Base-by-base conservation (phyloP, 37 sponge, comb jelly and placozoan genomes). In the Beroe forskalii region DNA sequence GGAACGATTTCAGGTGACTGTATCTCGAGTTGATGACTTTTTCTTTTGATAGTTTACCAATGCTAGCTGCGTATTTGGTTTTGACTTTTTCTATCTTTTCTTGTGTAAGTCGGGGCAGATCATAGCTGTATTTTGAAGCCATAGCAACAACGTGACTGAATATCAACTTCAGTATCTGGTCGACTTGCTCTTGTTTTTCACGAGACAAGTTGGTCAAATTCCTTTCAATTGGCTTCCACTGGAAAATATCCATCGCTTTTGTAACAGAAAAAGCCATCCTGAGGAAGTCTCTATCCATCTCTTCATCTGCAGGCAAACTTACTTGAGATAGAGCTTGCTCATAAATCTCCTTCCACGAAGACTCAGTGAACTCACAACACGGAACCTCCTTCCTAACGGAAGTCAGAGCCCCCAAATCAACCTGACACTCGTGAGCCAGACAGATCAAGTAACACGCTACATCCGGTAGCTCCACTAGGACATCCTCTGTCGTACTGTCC, bases 401-500 rank as follows among this genome's bases (percentile, higher is more conserved):
- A 37, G 31, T 39, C 6, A 30, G 75, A 8, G 30, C 30, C 35
- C 31, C 75, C 4, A 72, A 4, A 36, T 72, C 39, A 8, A 72
- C 75, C 14, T 72, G 75, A 72, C 75, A 72, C 30, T 72, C 75
- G 8, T 72, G 75, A 35, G 75, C 75, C 20, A 72, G 30, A 72
- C 75, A 38, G 12, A 72, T 72, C 40, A 72, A 20, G 40, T 72
- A 72, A 72, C 75, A 36, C 9, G 35, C 31, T 39, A 72, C 75
- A 72, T 72, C 75, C 31, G 37, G 2, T 17, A 72, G 75, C 39
- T 72, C 75, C 1, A 1, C 14, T 22, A 72, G 39, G n/a, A 63
- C 66, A n/a, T 6, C 25, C n/a, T 63, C 66, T 36, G 35, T 30
- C 35, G 37, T 36, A 64, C 27, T 4, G 28, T 27, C 23, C n/a